Percentiles rank a stretch among this genome's conserved stretches.
Evolutionary conservation across 2,888 invertebrate species (phyloP).

Genomic region (Eristalinus aeneus): DNA sequence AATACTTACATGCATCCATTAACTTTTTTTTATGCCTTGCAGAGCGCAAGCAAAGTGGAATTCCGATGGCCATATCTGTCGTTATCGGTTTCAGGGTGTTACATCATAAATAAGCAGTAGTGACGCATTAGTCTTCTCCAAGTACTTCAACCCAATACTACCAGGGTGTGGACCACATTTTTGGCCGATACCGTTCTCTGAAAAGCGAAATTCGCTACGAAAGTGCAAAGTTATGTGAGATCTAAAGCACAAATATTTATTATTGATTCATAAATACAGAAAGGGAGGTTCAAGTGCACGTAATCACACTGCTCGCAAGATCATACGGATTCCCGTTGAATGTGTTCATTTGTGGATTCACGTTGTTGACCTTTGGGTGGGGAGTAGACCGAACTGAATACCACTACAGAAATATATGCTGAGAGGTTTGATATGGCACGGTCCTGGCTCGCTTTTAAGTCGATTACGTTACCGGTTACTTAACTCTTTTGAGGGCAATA

Average conservation of each 20-base stretch:
- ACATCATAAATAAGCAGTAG: neutral
- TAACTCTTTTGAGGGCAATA: neutral
- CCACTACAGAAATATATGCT: neutral
- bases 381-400: neutral
- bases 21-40: neutral
- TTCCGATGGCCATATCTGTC: neutral
- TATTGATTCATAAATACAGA: neutral
- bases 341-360: neutral
- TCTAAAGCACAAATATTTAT: neutral
- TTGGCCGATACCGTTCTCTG: neutral
- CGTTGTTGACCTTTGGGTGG: neutral
- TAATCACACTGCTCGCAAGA: neutral
- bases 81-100: neutral
- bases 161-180: neutral
- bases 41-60: neutral
- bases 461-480: neutral
- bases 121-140: neutral
- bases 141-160: neutral
- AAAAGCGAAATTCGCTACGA: neutral
- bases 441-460: neutral
- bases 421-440: neutral
- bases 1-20: too few relatives aligned
- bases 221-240: neutral
- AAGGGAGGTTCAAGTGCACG: neutral
- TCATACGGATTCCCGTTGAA: neutral